These are phyloP conservation scores for Perithous albicinctus DNA, from an alignment of 2,888 invertebrate species.

Conservation along the genomic window DNA sequence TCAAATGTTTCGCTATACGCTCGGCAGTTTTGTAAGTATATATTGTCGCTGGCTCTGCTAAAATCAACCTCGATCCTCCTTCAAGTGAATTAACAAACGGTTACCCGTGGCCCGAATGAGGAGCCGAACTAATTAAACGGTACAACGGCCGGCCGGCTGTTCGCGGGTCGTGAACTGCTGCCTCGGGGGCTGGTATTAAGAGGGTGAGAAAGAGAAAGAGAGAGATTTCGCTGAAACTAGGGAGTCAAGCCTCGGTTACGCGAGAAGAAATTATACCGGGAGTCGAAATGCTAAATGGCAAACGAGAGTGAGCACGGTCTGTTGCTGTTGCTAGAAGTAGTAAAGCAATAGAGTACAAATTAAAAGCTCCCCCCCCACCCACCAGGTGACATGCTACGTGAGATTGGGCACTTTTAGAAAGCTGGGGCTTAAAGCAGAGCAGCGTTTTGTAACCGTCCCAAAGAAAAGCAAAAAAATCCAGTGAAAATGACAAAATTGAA, in stretches of 20 bases:
- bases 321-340: background rate
- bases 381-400: background rate
- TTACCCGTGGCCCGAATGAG: slow-evolving; percentile 41
- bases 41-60: slow-evolving; percentile 27
- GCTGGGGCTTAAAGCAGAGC: slow-evolving; percentile 2
- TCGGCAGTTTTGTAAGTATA: slow-evolving; percentile 22
- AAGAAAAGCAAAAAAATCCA: too few species aligned
- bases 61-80: slow-evolving; percentile 53
- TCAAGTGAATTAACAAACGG: slow-evolving; percentile 65
- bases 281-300: slow-evolving; percentile 43
- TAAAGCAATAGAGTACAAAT: slow-evolving; percentile 14
- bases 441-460: too few species aligned
- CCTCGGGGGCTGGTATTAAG: slow-evolving; percentile 31
- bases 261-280: slow-evolving; percentile 26
- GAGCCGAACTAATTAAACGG: slow-evolving; percentile 75
- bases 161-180: slow-evolving; percentile 42
- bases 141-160: slow-evolving; percentile 62
- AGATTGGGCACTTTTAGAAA: background rate
- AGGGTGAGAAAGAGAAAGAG: slow-evolving; percentile 32
- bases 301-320: slow-evolving; percentile 4
- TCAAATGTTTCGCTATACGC: background rate
- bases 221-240: slow-evolving; percentile 56
- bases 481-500: too few species aligned
- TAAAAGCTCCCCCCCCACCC: slow-evolving; percentile 10
- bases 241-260: background rate